Percentiles rank a stretch among this genome's conserved stretches.
Conservation (phyloP, 2,797 vertebrate species). For the Brachyrhaphis roseni region DNA sequence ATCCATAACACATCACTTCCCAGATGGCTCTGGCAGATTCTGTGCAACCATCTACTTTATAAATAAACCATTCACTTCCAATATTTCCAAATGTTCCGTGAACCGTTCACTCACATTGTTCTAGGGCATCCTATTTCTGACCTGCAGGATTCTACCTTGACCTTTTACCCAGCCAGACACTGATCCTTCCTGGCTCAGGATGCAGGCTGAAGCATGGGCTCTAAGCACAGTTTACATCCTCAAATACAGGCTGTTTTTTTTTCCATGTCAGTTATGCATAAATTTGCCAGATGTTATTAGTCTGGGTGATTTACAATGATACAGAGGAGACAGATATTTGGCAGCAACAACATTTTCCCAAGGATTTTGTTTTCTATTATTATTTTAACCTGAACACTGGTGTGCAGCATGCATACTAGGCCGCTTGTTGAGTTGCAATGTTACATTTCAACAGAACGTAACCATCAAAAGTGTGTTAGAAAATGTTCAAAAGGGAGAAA, state of each 20-base stretch:
- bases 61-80: neutral
- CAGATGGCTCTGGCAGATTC: neutral
- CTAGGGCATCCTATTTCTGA: slow-evolving; percentile 13
- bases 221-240: neutral
- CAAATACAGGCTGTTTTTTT: neutral
- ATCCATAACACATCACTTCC: neutral
- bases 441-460: neutral
- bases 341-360: slow-evolving; percentile 6
- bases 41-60: neutral
- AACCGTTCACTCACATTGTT: neutral
- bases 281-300: slow-evolving; percentile 19
- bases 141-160: slow-evolving; percentile 7
- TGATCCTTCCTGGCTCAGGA: slow-evolving; percentile 40
- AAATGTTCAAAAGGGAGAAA: neutral
- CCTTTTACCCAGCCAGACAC: slow-evolving; percentile 32
- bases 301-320: neutral
- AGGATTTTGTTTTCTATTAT: neutral
- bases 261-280: neutral
- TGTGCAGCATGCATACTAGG: neutral
- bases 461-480: neutral
- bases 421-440: neutral
- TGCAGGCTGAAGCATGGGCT: slow-evolving; percentile 24
- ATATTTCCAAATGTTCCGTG: neutral
- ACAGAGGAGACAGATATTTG: slow-evolving; percentile 10
- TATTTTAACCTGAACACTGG: neutral